A percentile compares a stretch with the other conserved stretches of the same genome.
Evolutionary conservation across 2,888 invertebrate genomes (phyloP).

Genomic region (Lepidocyrtinus sp.): DNA sequence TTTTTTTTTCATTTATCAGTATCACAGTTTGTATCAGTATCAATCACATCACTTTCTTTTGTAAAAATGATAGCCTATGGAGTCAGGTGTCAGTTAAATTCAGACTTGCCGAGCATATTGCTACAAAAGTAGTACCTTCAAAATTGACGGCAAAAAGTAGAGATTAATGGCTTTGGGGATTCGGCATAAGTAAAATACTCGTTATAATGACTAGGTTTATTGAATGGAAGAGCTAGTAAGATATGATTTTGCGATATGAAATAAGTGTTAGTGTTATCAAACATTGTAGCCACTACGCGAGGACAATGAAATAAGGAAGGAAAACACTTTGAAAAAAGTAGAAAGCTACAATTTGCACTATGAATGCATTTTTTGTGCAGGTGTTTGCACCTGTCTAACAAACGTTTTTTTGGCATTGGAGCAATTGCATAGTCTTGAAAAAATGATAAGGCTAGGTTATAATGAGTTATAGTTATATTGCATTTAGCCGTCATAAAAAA

Average conservation of each 20-base stretch:
- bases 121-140: not conserved
- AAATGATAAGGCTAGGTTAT: not conserved
- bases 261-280: not conserved
- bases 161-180: conserved; percentile 34
- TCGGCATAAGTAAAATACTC: conserved; percentile 9
- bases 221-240: conserved; percentile 14
- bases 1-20: not conserved
- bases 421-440: not conserved
- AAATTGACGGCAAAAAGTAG: not conserved
- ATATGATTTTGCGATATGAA: conserved; percentile 15
- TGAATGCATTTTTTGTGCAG: not conserved
- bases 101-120: not conserved
- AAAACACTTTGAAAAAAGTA: conserved; percentile 7
- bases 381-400: conserved; percentile 5
- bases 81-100: conserved; percentile 13
- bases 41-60: not conserved
- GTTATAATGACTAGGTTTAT: conserved; percentile 24
- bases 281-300: conserved; percentile 2
- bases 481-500: not conserved
- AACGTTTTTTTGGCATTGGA: not conserved
- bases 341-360: conserved; percentile 9
- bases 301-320: conserved; percentile 19
- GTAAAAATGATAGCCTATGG: not conserved
- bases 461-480: not conserved
- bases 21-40: not conserved